phyloP scores from a whole-genome alignment of 2,113 vertebrate genomes.

The Callochromis pleurospilus region DNA sequence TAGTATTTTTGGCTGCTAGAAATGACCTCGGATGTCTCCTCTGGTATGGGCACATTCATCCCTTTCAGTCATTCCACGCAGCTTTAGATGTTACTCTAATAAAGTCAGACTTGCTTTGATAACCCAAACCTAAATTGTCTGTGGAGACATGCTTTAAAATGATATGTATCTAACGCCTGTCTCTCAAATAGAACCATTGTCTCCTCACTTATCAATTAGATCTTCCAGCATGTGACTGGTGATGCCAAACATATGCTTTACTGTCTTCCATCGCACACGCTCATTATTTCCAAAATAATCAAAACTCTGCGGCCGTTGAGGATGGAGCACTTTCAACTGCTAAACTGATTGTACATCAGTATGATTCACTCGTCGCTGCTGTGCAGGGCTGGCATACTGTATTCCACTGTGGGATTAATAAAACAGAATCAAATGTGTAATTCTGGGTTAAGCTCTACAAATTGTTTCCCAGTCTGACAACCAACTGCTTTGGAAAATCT shows the following conservation, averaged over 20 bases:
- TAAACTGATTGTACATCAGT: neutral
- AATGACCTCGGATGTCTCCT: neutral
- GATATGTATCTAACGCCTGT: neutral
- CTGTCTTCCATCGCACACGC: neutral
- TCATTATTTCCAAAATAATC: neutral
- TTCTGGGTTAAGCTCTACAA: conserved; percentile 60
- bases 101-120: neutral
- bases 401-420: conserved; percentile 56
- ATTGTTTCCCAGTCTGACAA: conserved; percentile 50
- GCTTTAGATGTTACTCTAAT: neutral
- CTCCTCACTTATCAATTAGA: neutral
- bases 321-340: neutral
- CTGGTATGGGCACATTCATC: neutral
- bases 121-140: neutral
- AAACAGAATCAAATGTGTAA: conserved; percentile 47
- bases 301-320: neutral
- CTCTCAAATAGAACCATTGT: neutral
- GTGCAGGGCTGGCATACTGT: neutral
- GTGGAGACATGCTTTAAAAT: neutral
- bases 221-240: neutral
- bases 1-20: neutral
- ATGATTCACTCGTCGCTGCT: neutral
- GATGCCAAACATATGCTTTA: neutral
- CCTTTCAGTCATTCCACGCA: neutral
- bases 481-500: conserved; percentile 44